Evolutionary conservation across 2,888 invertebrate genomes (phyloP).

Genomic region (Rhingia campestris): DNA sequence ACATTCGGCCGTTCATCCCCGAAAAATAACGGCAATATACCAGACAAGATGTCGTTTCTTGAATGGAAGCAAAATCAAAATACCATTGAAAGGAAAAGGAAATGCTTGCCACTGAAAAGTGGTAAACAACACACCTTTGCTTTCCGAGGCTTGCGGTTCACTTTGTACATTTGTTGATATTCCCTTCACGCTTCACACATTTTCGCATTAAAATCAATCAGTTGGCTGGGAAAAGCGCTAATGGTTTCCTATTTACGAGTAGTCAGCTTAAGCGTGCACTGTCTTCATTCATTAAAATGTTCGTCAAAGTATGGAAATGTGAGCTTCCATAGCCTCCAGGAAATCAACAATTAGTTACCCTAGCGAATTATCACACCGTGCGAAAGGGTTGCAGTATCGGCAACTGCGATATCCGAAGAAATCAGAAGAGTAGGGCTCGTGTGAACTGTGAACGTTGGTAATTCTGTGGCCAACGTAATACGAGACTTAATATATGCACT

Average conservation of each 20-base stretch:
- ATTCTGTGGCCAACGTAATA: slow-evolving; percentile 45
- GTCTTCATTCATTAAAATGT: slow-evolving; percentile 5
- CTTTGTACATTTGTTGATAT: slow-evolving; percentile 37
- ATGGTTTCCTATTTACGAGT: slow-evolving; percentile 49
- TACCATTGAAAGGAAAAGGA: slow-evolving; percentile 54
- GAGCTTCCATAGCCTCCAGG: slow-evolving; percentile 48
- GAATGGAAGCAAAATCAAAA: slow-evolving; percentile 18
- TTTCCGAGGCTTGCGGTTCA: slow-evolving; percentile 51
- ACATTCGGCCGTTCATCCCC: neutral
- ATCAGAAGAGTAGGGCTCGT: slow-evolving; percentile 50
- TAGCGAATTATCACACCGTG: neutral
- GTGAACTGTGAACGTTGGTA: slow-evolving; percentile 52
- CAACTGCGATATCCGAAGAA: slow-evolving; percentile 22
- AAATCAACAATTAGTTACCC: slow-evolving; percentile 28
- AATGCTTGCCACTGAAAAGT: slow-evolving; percentile 23
- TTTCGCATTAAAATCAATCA: slow-evolving; percentile 58
- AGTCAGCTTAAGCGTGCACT: slow-evolving; percentile 35
- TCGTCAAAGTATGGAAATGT: slow-evolving; percentile 46
- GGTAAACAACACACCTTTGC: slow-evolving; percentile 6
- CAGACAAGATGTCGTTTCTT: slow-evolving; percentile 14
- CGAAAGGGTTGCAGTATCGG: neutral
- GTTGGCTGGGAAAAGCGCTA: slow-evolving; percentile 49
- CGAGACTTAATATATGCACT: slow-evolving; percentile 34
- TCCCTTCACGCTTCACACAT: slow-evolving; percentile 42
- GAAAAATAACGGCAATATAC: neutral